Evolutionary conservation across 2,888 invertebrate genomes (phyloP), one percentile per base, ranked within the genome.

Genomic region (Rotaria socialis): DNA sequence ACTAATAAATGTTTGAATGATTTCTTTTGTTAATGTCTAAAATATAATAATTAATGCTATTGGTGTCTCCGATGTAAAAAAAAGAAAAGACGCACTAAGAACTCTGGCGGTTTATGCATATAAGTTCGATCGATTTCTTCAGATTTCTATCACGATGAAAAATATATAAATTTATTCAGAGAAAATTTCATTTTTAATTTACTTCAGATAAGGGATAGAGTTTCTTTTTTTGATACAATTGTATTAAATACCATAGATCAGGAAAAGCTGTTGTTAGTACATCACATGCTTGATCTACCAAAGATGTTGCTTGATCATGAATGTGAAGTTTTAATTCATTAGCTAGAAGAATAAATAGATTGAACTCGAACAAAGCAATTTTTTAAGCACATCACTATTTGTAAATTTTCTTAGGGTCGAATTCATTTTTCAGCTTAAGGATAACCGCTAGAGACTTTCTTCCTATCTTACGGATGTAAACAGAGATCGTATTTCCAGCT

Each of bases 1-100:
- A 60, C 55, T 85, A 19, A 85, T 58, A 50, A 86, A 86, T 27
- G 74, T 85, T 47, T 58, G 80, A n/a, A 86, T 50, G 43, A 86
- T 86, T 47, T 85, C 85, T 47, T 56, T 55, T 14, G 80, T 47
- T 2, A 86, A 56, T 16, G 35, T 50, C 43, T 85, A 75, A 74
- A 52, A 52, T 52, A 52, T 27, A 85, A 14, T 43, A 85, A 16
- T 75, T 3, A 75, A 24, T 24, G 27, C 14, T 22, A 75, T 7
- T 67, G 5, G 27, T 27, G 11, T 67, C 22, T 14, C 6, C 35
- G 35, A 35, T 35, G 35, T 35, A 35, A 35, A 35, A 22, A 43
- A 7, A 14, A 27, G n/a, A n/a, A 22, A 10, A 43, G 0, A 43
- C 47, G 43, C 47, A 75, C 75, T 0, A 24, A 4, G 8, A 75